Evolutionary conservation across 2,888 invertebrate genomes (phyloP).

Genomic region (Nephrotoma flavescens): DNA sequence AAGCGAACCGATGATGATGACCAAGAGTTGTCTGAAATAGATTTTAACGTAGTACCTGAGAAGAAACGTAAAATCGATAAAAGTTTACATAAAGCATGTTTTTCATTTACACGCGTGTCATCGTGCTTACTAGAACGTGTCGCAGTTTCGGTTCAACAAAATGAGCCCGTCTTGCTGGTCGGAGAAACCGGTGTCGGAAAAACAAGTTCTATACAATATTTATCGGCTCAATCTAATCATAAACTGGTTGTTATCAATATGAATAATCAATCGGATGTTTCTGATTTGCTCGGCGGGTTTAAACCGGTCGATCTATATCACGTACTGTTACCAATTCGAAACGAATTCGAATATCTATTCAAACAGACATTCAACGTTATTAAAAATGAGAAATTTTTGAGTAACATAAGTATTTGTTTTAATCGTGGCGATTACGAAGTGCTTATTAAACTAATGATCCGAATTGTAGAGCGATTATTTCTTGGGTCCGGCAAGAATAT

Average conservation of each 20-base stretch:
- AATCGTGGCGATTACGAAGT: conserved; percentile 56
- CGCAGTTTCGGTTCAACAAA: conserved; percentile 63
- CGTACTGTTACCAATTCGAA: conserved; percentile 63
- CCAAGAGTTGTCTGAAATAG: neutral
- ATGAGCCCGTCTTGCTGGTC: conserved; percentile 85
- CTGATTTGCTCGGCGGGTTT: conserved; percentile 91
- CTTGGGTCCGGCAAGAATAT: conserved; percentile 17
- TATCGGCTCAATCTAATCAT: conserved; percentile 70
- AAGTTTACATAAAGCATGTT: conserved; percentile 34
- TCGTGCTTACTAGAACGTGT: conserved; percentile 76
- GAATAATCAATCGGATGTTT: conserved; percentile 97
- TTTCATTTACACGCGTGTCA: conserved; percentile 71
- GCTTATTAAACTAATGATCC: conserved; percentile 60
- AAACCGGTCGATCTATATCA: conserved; percentile 88
- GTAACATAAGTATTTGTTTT: conserved; percentile 63
- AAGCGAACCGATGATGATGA: neutral
- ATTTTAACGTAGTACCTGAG: neutral
- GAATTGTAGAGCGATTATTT: conserved; percentile 35
- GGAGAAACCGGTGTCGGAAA: conserved; percentile 99
- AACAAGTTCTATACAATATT: conserved; percentile 85
- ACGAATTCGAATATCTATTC: conserved; percentile 74
- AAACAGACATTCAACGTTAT: conserved; percentile 57
- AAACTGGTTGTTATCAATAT: conserved; percentile 90
- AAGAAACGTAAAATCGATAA: conserved; percentile 9
- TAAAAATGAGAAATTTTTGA: conserved; percentile 70